Percentiles rank a stretch among this genome's conserved stretches.
phyloP scores from a whole-genome alignment of 2,113 vertebrate species.

The Procavia capensis region DNA sequence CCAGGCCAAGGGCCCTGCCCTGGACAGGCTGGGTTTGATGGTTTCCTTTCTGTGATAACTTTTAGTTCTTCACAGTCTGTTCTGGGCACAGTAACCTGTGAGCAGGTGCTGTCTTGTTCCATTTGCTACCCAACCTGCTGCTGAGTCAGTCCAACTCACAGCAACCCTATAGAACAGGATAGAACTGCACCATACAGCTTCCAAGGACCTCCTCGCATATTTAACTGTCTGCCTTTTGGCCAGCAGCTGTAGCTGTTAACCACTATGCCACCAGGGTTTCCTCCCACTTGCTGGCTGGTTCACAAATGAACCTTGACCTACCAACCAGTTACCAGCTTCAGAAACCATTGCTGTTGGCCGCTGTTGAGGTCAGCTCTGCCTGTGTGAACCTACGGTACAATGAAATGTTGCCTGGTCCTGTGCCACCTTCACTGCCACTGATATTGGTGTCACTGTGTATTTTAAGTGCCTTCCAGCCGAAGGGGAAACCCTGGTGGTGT shows the following conservation, averaged over 20 bases:
- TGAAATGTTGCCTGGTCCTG: neutral
- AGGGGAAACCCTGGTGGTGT: too few relatives aligned
- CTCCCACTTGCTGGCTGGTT: neutral
- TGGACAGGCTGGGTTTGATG: neutral
- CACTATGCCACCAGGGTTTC: too few relatives aligned
- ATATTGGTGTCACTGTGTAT: neutral
- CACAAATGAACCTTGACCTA: neutral
- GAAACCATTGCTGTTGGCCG: neutral
- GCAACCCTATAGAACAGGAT: too few relatives aligned
- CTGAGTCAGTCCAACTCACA: too few relatives aligned
- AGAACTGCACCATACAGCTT: too few relatives aligned
- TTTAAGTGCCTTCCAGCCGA: neutral
- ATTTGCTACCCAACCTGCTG: too few relatives aligned
- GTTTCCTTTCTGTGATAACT: neutral
- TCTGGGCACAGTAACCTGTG: rapidly evolving
- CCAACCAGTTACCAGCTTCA: neutral
- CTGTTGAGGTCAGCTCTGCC: neutral
- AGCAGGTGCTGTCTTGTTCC: neutral
- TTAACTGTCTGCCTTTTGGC: too few relatives aligned
- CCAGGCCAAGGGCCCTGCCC: rapidly evolving
- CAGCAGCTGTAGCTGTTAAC: too few relatives aligned
- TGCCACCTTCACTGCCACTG: neutral
- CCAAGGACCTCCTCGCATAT: too few relatives aligned
- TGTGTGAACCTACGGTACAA: neutral
- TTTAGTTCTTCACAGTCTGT: neutral